These are phyloP conservation scores for Pyxicephalus adspersus DNA, from an alignment of 2,113 vertebrate species.

Conservation along the genomic window DNA sequence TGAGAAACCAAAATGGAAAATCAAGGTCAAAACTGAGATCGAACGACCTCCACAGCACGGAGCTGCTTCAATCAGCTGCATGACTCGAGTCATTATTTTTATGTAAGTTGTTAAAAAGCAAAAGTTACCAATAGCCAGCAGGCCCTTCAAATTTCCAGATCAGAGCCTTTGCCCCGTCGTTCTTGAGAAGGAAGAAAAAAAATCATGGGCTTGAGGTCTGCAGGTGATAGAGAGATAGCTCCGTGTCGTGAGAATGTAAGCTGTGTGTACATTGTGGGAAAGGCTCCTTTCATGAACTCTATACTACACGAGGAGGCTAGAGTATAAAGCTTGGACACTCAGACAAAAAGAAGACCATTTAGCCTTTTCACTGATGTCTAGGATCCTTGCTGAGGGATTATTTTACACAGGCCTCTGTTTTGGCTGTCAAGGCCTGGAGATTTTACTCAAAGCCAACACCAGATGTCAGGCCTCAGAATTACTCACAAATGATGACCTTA, in stretches of 20 bases:
- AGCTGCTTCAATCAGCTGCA: too few relatives aligned
- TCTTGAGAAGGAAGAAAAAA: not conserved
- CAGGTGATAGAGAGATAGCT: slow-evolving; percentile 64
- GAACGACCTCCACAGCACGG: too few relatives aligned
- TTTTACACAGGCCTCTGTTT: slow-evolving; percentile 72
- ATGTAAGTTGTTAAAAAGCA: not conserved
- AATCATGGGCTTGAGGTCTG: slow-evolving; percentile 8
- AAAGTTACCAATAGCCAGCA: not conserved
- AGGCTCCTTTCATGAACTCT: slow-evolving; percentile 66
- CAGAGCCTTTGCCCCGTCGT: not conserved
- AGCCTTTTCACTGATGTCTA: slow-evolving; percentile 72
- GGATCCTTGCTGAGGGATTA: slow-evolving; percentile 78
- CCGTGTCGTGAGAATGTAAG: slow-evolving; percentile 65
- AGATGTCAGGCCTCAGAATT: slow-evolving; percentile 78
- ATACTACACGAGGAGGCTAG: slow-evolving; percentile 60
- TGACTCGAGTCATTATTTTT: too few relatives aligned
- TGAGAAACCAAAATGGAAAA: too few relatives aligned
- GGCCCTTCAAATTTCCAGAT: slow-evolving; percentile 2
- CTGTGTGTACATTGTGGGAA: slow-evolving; percentile 67
- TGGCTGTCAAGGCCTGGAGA: slow-evolving; percentile 69
- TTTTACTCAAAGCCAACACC: slow-evolving; percentile 74
- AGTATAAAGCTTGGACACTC: slow-evolving; percentile 66
- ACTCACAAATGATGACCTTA: slow-evolving; percentile 74
- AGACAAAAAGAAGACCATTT: slow-evolving; percentile 71
- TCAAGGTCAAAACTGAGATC: too few relatives aligned